Evolutionary conservation across 2,113 vertebrate genomes (phyloP).

Genomic region (Sterrhoptilus dennistouni): DNA sequence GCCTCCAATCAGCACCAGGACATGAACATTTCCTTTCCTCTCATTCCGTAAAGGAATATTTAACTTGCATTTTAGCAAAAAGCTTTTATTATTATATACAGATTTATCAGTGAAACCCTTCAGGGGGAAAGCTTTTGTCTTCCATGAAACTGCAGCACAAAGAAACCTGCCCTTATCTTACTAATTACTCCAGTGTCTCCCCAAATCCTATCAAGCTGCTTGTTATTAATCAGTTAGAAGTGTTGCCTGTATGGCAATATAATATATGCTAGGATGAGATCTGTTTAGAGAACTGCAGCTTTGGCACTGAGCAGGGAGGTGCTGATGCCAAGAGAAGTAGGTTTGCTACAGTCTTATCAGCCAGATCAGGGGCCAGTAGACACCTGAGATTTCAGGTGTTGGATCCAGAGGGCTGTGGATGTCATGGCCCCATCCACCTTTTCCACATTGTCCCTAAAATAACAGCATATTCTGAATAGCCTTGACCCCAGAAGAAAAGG

Average conservation of each 20-base stretch:
- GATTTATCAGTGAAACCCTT: slow-evolving; percentile 64
- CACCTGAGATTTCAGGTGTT: neutral
- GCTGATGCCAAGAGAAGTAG: neutral
- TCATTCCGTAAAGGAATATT: slow-evolving; percentile 22
- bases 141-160: slow-evolving; percentile 49
- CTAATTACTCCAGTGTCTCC: slow-evolving; percentile 67
- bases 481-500: neutral
- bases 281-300: slow-evolving; percentile 49
- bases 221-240: slow-evolving; percentile 65
- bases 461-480: neutral
- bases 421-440: neutral
- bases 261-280: slow-evolving; percentile 9
- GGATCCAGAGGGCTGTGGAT: neutral
- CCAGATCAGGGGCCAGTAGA: neutral
- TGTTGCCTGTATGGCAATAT: slow-evolving; percentile 26
- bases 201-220: slow-evolving; percentile 63
- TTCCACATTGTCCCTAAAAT: neutral
- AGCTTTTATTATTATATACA: slow-evolving; percentile 40
- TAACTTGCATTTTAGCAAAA: slow-evolving; percentile 46
- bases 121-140: slow-evolving; percentile 65
- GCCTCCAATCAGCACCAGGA: neutral
- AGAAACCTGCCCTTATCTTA: slow-evolving; percentile 69
- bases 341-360: neutral
- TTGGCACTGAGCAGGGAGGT: neutral
- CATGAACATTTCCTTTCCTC: neutral